Evolutionary conservation across 2,888 invertebrate species (phyloP), one percentile per base, ranked within the genome.

Genomic region (Agrotis ipsilon): DNA sequence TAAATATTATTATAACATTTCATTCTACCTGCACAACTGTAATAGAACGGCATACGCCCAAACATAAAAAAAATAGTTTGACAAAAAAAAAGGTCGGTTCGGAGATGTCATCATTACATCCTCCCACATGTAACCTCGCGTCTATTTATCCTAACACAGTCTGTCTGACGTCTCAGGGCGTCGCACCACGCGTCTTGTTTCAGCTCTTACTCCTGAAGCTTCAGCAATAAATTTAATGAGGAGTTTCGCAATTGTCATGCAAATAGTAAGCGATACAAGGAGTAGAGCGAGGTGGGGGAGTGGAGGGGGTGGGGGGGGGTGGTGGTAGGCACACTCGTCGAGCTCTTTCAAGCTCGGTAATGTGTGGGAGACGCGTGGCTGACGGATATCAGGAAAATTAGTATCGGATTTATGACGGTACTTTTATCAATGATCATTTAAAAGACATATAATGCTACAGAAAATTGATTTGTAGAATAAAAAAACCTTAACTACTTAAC

Each of bases 221-320:
- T 68, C 48, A 57, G 51, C 72, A 65, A 72, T 78, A 71, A 84
- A 81, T 81, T 73, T 67, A 78, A 81, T 58, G 73, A 66, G 55
- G 55, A 54, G 55, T 63, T 64, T 32, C 58, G 57, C 68, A 27
- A 84, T 81, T 81, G 84, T 81, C 43, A 81, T 81, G 84, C 70
- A 81, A 84, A 81, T 81, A 66, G 61, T 55, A 71, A 32, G 18
- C 27, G 59, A 54, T 71, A 70, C 70, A 27, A 32, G 13, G 32
- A 2, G n/a, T 18, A 5, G 27, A 0, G 5, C n/a, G 24, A 14
- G 7, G 0, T 1, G 45, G 11, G 18, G 14, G 11, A 7, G 46
- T n/a, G 14, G 14, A 7, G 27, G 5, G 14, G 0, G 13, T n/a
- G 21, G 13, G 2, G n/a, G n/a, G n/a, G n/a, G n/a, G n/a, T n/a